Base-by-base conservation (phyloP, 2,888 invertebrate genomes). In the Eristalinus aeneus region DNA sequence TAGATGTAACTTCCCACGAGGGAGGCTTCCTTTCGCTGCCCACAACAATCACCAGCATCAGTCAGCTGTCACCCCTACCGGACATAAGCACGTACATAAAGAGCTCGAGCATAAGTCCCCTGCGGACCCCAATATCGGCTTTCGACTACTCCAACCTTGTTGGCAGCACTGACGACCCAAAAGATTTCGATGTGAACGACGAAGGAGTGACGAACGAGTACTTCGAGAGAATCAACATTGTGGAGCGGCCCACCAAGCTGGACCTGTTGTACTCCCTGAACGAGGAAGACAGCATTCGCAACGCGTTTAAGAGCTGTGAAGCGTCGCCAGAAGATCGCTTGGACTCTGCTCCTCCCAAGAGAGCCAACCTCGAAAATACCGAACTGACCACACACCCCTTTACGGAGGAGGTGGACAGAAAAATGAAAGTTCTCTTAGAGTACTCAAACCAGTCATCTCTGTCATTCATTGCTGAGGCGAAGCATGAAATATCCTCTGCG, bases 201-300 rank as follows among this genome's bases (percentile, higher is more conserved):
- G 90, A 90, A 77, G 93, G 93, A 3, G 93, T 93, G 0, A 93
- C 91, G 2, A 93, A 93, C 88, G 90, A 92, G 83, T 92, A 92
- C 85, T 93, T 93, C 84, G 93, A 93, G 81, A 89, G 92, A 1
- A 90, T 93, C 1, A 93, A 92, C 64, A 90, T 91, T 27, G 91
- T 91, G 2, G 92, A 92, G 36, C 89, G 92, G 0, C 92, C 92
- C n/a, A 92, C 88, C 2, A 89, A 90, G 16, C 84, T 92, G 22
- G 91, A 92, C 20, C 88, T 92, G 0, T 88, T 90, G 9, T 92
- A 91, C 74, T 92, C 92, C 0, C 87, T 92, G 1, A 91, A 89
- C 87, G 89, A 89, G 1, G 90, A 91, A 58, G 90, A 90, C 63
- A 84, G 88, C 60, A 88, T 89, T 74, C 76, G 89, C 34, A 89